These are phyloP conservation scores for Dorcus hopei DNA, from an alignment of 2,888 invertebrate species.

Conservation along the genomic window DNA sequence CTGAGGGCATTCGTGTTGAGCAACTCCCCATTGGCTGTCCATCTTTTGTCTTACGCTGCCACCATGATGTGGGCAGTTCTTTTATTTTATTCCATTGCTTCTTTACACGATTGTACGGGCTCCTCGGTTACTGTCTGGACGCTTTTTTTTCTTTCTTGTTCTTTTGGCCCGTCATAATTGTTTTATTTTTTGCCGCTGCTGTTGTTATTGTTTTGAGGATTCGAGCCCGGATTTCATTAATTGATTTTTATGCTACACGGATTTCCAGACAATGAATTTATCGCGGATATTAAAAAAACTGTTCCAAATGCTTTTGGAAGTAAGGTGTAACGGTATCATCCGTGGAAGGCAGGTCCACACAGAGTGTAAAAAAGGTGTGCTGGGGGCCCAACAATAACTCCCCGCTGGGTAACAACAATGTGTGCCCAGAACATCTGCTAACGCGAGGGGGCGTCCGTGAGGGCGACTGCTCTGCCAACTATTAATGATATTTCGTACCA, in stretches of 20 bases:
- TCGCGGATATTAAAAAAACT: too few relatives aligned
- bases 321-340: conserved; percentile 2
- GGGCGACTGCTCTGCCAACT: conserved; percentile 22
- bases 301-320: too few relatives aligned
- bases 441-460: conserved; percentile 35
- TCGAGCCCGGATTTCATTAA: too few relatives aligned
- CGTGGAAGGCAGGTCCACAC: conserved; percentile 1
- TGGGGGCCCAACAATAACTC: conserved; percentile 38
- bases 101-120: not conserved
- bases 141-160: not conserved
- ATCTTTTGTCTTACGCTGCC: conserved; percentile 41
- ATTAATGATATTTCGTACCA: conserved; percentile 16
- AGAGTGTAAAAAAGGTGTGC: conserved; percentile 39
- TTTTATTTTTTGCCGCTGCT: not conserved
- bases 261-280: too few relatives aligned
- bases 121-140: not conserved
- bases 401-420: conserved; percentile 46
- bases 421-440: conserved; percentile 47
- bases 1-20: conserved; percentile 31
- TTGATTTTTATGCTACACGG: too few relatives aligned
- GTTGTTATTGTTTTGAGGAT: too few relatives aligned
- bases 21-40: conserved; percentile 37
- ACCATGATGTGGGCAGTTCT: conserved; percentile 33
- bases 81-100: conserved; percentile 10
- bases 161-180: not conserved